Conservation (phyloP, 2,797 vertebrate species). For the Cetoscarus ocellatus region DNA sequence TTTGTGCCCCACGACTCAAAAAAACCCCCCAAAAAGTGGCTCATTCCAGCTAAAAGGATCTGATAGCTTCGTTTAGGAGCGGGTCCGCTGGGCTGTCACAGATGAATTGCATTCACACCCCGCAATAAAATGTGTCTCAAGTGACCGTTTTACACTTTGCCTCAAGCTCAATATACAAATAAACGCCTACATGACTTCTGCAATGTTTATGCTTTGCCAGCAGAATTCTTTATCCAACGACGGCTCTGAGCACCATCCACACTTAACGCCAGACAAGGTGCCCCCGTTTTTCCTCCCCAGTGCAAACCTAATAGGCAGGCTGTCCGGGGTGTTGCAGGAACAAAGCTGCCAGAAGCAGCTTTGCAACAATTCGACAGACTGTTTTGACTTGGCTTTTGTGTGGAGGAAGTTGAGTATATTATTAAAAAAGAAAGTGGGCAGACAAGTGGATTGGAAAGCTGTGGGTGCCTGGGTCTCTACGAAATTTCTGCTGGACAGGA, state of each 20-base stretch:
- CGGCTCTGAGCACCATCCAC: slow-evolving; percentile 39
- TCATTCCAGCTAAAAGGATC: slow-evolving; percentile 19
- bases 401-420: slow-evolving; percentile 4
- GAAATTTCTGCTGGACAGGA: neutral
- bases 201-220: slow-evolving; percentile 40
- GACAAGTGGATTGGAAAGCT: neutral
- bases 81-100: slow-evolving; percentile 23
- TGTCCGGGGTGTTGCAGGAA: slow-evolving; percentile 26
- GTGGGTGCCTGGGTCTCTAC: neutral
- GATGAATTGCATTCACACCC: slow-evolving; percentile 44
- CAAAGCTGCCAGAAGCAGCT: slow-evolving; percentile 40
- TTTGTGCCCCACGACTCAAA: neutral
- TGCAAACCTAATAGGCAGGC: slow-evolving; percentile 28
- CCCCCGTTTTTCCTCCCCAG: slow-evolving; percentile 13
- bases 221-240: slow-evolving; percentile 21
- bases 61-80: slow-evolving; percentile 32
- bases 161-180: slow-evolving; percentile 52
- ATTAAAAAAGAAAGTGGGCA: slow-evolving; percentile 1
- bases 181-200: slow-evolving; percentile 55
- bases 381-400: slow-evolving; percentile 27
- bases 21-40: neutral
- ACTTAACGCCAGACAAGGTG: slow-evolving; percentile 34
- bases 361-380: slow-evolving; percentile 9
- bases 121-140: slow-evolving; percentile 35
- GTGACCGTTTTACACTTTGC: slow-evolving; percentile 46